Evolutionary conservation across 2,113 vertebrate species (phyloP), one percentile per base, ranked within the genome.

Genomic region (Tichodroma muraria): DNA sequence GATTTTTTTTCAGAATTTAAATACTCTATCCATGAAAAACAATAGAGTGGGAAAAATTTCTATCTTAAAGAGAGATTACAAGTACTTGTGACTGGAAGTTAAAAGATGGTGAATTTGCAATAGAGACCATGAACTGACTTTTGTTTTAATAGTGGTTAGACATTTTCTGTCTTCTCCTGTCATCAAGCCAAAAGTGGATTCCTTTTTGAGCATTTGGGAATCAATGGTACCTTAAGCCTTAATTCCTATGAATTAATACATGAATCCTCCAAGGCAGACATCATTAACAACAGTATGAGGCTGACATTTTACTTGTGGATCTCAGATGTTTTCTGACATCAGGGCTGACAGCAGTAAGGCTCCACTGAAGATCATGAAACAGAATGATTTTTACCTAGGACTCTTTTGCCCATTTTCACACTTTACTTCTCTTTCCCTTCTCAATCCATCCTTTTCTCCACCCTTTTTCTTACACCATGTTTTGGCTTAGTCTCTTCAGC

Each of bases 241-340:
- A 75, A 71, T 31, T 71, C 12, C 20, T 72, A 23, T 65, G 25
- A 69, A 69, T 95, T 85, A 78, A 81, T 72, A 72, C 13, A 52
- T 38, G 28, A 71, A 15, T 53, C 28, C 20, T 87, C 35, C 28
- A 60, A 23, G 72, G 38, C 6, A 92, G 35, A 54, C 11, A 52
- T 86, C 1, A 0, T 7, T 85, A 91, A 75, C 44, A n/a, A 54
- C 2, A 15, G 11, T 28, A 75, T 0, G 0, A 86, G 20, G 21
- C 25, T 84, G 50, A 80, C 18, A 52, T 68, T 52, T 77, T 22
- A 21, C 44, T 68, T 68, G 61, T 76, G 44, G 44, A 50, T 60
- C 38, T n/a, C 33, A 57, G 27, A 37, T 47, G 52, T 66, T 86
- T 88, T 27, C 42, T 80, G 77, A 70, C 38, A 92, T 59, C 40